Conservation (phyloP, 2,797 vertebrate species). For the Amazonetta brasiliensis region DNA sequence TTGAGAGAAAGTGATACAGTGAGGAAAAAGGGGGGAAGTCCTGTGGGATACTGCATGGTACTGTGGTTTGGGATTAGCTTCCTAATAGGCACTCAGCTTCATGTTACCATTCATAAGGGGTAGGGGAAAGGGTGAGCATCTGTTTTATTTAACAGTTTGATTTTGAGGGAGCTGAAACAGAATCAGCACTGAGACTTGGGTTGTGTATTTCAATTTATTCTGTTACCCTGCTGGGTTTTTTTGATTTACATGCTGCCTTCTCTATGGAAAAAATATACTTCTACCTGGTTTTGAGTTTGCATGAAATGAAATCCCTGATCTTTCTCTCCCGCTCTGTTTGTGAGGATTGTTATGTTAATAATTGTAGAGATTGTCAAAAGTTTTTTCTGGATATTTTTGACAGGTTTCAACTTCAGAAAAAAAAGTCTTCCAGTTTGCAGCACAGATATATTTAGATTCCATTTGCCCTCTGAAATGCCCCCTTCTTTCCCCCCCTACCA, state of each 20-base stretch:
- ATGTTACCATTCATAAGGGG: neutral
- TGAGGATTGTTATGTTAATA: neutral
- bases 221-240: neutral
- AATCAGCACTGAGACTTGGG: neutral
- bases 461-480: neutral
- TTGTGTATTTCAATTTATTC: neutral
- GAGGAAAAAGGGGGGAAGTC: neutral
- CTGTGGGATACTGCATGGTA: neutral
- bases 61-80: slow-evolving; percentile 3
- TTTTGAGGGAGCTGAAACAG: neutral
- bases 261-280: neutral
- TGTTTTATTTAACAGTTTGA: neutral
- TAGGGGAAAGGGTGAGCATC: neutral
- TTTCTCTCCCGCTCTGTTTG: neutral
- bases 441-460: neutral
- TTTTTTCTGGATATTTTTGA: neutral
- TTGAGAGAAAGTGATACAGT: neutral
- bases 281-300: neutral
- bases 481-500: neutral
- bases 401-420: neutral
- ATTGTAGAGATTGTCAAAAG: neutral
- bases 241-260: neutral
- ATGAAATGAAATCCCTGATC: neutral
- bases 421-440: neutral
- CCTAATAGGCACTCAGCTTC: neutral